Conservation (phyloP, 2,888 invertebrate genomes). For the Chrysopilus asiliformis region DNA sequence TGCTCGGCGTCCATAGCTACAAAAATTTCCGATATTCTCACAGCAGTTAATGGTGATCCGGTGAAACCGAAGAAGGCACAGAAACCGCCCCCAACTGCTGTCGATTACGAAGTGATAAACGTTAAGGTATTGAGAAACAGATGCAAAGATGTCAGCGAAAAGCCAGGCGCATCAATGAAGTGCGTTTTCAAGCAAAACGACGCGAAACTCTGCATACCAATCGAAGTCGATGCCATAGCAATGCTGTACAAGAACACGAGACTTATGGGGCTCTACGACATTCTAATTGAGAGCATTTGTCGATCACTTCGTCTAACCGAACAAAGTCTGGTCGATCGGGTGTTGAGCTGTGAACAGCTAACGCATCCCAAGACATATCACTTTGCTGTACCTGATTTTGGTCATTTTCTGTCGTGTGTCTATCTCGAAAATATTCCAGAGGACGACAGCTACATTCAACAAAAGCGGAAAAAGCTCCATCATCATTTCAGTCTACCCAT, state of each 20-base stretch:
- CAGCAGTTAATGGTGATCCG: not conserved
- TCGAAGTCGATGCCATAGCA: slow-evolving; percentile 57
- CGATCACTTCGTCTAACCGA: slow-evolving; percentile 54
- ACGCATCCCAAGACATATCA: slow-evolving; percentile 45
- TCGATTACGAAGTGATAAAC: slow-evolving; percentile 28
- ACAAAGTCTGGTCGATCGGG: slow-evolving; percentile 45
- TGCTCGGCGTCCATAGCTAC: too few species aligned
- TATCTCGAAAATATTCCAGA: slow-evolving; percentile 54
- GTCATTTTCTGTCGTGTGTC: slow-evolving; percentile 63
- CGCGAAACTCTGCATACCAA: slow-evolving; percentile 37
- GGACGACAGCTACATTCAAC: slow-evolving; percentile 49
- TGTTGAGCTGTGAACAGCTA: slow-evolving; percentile 21
- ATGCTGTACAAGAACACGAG: slow-evolving; percentile 53
- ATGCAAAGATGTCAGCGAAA: slow-evolving; percentile 21
- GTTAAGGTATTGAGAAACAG: slow-evolving; percentile 29
- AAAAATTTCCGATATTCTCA: slow-evolving; percentile 1
- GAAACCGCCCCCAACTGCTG: slow-evolving; percentile 21
- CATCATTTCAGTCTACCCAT: slow-evolving; percentile 52
- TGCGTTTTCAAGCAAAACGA: slow-evolving; percentile 25
- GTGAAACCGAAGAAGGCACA: slow-evolving; percentile 12
- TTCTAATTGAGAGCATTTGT: slow-evolving; percentile 61
- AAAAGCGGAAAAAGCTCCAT: slow-evolving; percentile 52
- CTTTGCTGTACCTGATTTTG: slow-evolving; percentile 55
- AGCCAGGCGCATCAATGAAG: slow-evolving; percentile 17
- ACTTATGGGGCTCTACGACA: slow-evolving; percentile 52